Percentiles rank a stretch among this genome's conserved stretches.
Evolutionary conservation across 2,797 vertebrate genomes (phyloP).

Genomic region (Tragopan temminckii): DNA sequence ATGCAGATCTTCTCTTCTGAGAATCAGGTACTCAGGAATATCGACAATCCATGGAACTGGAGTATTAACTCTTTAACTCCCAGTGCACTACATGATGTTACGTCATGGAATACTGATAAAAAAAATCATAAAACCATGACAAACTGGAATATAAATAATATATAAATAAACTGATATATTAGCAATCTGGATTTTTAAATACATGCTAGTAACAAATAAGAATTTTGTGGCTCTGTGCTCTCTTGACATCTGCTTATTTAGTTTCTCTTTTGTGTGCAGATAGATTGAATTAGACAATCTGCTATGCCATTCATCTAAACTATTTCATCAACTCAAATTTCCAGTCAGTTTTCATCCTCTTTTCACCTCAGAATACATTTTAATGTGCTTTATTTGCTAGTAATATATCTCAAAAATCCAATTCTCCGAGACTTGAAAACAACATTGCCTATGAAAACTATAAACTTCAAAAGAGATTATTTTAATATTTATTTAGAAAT

Average conservation of each 20-base stretch:
- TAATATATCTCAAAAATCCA: slow-evolving; percentile 25
- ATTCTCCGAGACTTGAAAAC: slow-evolving; percentile 39
- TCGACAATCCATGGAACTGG: too few species aligned
- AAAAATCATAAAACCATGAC: too few species aligned
- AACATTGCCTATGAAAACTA: slow-evolving; percentile 23
- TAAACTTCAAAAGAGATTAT: slow-evolving; percentile 40
- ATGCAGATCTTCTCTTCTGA: too few species aligned
- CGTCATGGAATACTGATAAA: too few species aligned
- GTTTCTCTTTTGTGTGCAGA: background rate
- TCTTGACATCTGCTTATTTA: background rate
- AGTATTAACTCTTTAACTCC: too few species aligned
- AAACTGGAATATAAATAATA: too few species aligned
- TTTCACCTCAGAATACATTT: slow-evolving; percentile 39
- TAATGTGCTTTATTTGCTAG: background rate
- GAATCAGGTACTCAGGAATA: too few species aligned
- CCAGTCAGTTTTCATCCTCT: slow-evolving; percentile 32
- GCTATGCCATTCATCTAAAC: slow-evolving; percentile 46
- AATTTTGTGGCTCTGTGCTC: background rate
- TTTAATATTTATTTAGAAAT: slow-evolving; percentile 40
- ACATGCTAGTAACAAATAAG: background rate
- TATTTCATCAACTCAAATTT: slow-evolving; percentile 59
- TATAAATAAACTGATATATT: too few species aligned
- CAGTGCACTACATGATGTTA: too few species aligned
- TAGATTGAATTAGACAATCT: slow-evolving; percentile 31
- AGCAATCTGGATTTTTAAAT: background rate